Base-by-base conservation (phyloP, 1,140 invertebrate species). In the Steinernema feltiae region DNA sequence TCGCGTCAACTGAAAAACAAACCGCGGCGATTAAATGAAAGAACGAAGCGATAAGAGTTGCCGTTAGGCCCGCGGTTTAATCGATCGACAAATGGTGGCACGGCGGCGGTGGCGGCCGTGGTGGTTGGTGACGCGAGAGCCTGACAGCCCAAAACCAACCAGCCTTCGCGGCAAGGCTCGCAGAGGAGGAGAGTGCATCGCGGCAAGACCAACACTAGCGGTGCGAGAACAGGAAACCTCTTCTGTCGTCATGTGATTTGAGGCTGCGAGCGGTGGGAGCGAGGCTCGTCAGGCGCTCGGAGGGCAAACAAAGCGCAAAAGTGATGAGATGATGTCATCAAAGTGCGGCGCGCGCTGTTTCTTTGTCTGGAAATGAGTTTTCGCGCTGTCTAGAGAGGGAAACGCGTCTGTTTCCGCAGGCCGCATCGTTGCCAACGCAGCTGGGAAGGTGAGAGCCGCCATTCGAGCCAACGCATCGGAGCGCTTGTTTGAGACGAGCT, bases 1-100 rank as follows among this genome's bases (percentile, higher is more conserved):
- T 82, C 35, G 69, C 79, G n/a, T n/a, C 35, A 41, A 7, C 35
- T 41, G 35, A 41, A 41, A 41, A 41, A 18, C n/a, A n/a, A n/a
- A n/a, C n/a, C n/a, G n/a, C n/a, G 18, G 7, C 35, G 35, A 7
- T 41, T 41, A 41, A 41, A 41, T 41, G 7, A 41, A n/a, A n/a
- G 35, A 7, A 41, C 35, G 35, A 41, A 41, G 7, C 18, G 35
- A 18, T 41, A 7, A 41, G 18, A 41, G 18, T 18, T 7, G 35
- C 7, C 7, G 35, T 41, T 41, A 41, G 18, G 18, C 35, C 7
- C 35, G 35, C 7, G 7, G 35, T 41, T 7, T 18, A 18, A 41
- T 41, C 7, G 18, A 18, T 7, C 7, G 35, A 41, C 7, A 41
- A 7, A 41, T 7, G 35, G 35, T 7, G 18, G 18, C 35, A 18